These are phyloP conservation scores for Gymnoscopelus microlampas DNA, from an alignment of 2,797 vertebrate species.

Conservation along the genomic window DNA sequence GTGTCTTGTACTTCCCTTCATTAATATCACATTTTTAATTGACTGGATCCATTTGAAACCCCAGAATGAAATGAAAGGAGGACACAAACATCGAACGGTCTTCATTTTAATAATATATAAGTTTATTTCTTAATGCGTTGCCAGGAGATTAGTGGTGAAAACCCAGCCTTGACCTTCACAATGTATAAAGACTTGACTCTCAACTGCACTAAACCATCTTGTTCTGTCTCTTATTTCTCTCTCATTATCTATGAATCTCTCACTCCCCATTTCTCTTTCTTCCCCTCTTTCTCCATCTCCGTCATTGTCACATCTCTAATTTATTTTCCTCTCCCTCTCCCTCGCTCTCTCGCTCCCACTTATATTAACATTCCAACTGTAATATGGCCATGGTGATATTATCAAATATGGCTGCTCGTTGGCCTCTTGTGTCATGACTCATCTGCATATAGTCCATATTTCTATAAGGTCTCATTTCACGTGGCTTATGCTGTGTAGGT, in stretches of 20 bases:
- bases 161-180: too few relatives aligned
- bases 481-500: not conserved
- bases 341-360: not conserved
- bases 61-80: too few relatives aligned
- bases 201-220: not conserved
- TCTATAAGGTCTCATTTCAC: slow-evolving; percentile 23
- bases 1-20: too few relatives aligned
- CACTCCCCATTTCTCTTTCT: not conserved
- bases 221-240: not conserved
- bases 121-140: too few relatives aligned
- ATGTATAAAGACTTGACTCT: too few relatives aligned
- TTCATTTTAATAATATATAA: too few relatives aligned
- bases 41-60: too few relatives aligned
- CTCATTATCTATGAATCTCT: not conserved
- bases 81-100: too few relatives aligned
- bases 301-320: too few relatives aligned
- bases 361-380: slow-evolving; percentile 43
- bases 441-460: slow-evolving; percentile 23
- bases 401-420: slow-evolving; percentile 41
- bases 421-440: slow-evolving; percentile 28
- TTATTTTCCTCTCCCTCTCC: not conserved
- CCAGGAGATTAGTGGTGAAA: too few relatives aligned
- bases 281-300: not conserved
- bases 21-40: too few relatives aligned
- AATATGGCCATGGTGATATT: slow-evolving; percentile 43